These are phyloP conservation scores for Hypocryptadius cinnamomeus DNA, from an alignment of 2,113 vertebrate genomes.

Conservation along the genomic window DNA sequence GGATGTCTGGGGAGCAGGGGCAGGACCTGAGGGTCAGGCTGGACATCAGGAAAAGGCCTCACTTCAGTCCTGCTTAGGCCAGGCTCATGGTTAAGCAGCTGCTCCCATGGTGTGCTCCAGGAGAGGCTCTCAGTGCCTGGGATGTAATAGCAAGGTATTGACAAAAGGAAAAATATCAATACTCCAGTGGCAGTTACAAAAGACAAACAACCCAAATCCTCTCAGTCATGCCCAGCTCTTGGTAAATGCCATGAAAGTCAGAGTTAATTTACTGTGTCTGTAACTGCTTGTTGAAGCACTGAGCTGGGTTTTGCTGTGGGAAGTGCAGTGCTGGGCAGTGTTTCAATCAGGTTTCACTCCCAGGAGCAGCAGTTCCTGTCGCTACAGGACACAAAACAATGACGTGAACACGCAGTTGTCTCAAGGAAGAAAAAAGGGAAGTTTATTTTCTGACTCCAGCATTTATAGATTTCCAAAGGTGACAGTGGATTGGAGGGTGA, in stretches of 20 bases:
- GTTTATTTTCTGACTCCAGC: too few species aligned
- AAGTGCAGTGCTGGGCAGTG: neutral
- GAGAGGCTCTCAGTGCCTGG: neutral
- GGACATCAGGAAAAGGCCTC: neutral
- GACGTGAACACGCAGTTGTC: too few species aligned
- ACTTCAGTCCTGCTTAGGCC: neutral
- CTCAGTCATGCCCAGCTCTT: neutral
- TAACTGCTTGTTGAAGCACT: neutral
- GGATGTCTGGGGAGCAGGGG: neutral
- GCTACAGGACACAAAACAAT: too few species aligned
- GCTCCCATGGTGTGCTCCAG: neutral
- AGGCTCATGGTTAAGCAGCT: neutral
- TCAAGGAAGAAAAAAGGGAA: too few species aligned
- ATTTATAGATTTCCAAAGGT: too few species aligned
- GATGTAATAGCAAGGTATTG: neutral
- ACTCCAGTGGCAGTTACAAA: neutral
- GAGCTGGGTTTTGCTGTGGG: rapidly evolving
- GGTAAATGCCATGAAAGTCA: slow-evolving; percentile 3
- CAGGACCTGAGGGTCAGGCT: neutral
- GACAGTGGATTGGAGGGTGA: too few species aligned
- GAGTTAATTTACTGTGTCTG: neutral
- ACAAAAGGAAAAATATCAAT: neutral
- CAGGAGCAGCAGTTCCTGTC: neutral
- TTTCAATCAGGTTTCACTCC: neutral
- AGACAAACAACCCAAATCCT: slow-evolving; percentile 18